Percentiles rank a stretch among this genome's conserved stretches.
phyloP scores from a whole-genome alignment of 53 echinoderm and acorn worm species.

The Holothuria leucospilota region DNA sequence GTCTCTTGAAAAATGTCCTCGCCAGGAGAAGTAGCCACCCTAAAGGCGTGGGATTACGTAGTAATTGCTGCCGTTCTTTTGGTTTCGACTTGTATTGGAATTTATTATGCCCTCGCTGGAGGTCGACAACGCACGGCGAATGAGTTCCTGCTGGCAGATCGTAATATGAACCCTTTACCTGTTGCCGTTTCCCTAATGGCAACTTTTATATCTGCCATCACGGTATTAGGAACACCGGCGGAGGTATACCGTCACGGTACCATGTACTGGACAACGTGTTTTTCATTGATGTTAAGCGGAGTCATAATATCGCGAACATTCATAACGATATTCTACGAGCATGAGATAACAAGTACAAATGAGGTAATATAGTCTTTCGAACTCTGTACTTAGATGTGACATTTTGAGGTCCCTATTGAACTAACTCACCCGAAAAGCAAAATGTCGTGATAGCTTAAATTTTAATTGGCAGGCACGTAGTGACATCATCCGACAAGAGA shows the following conservation, averaged over 20 bases:
- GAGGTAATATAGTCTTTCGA: conserved; percentile 66
- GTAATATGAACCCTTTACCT: conserved; percentile 81
- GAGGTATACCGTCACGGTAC: conserved; percentile 79
- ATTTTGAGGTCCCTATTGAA: too few relatives aligned
- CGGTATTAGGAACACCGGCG: conserved; percentile 86
- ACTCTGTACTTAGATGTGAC: too few relatives aligned
- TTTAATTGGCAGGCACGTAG: too few relatives aligned
- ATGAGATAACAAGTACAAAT: conserved; percentile 76
- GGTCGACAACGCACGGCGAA: conserved; percentile 78
- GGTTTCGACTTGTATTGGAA: conserved; percentile 77
- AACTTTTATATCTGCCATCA: conserved; percentile 92
- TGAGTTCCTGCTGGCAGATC: conserved; percentile 87
- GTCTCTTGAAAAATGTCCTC: too few relatives aligned
- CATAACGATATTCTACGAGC: conserved; percentile 75
- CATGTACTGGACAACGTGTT: conserved; percentile 72
- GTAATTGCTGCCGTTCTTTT: conserved; percentile 66
- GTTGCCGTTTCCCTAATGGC: conserved; percentile 83
- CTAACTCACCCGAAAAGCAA: too few relatives aligned
- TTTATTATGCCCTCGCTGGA: conserved; percentile 78
- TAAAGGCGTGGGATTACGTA: conserved; percentile 63
- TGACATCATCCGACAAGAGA: too few relatives aligned
- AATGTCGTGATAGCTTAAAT: too few relatives aligned
- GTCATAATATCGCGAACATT: conserved; percentile 58
- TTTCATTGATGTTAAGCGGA: conserved; percentile 63
- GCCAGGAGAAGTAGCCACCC: too few relatives aligned